Evolutionary conservation across 2,797 vertebrate genomes (phyloP).

Genomic region (Darevskia nairensis): DNA sequence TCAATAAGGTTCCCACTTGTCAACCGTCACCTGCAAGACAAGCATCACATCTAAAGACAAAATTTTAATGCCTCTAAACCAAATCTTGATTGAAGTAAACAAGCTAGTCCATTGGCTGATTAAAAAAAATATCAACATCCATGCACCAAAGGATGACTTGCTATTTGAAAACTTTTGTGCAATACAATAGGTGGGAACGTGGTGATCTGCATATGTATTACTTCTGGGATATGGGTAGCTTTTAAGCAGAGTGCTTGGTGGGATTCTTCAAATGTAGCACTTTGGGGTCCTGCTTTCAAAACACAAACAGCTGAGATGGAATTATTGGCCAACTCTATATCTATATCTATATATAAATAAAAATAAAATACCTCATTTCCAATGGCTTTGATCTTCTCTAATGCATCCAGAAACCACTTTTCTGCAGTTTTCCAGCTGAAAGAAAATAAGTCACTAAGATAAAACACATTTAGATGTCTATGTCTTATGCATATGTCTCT

Average conservation of each 20-base stretch:
- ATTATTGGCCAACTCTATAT: not conserved
- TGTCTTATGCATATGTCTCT: not conserved
- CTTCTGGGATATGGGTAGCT: not conserved
- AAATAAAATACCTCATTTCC: conserved; percentile 90
- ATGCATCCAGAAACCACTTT: conserved; percentile 95
- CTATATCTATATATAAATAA: not conserved
- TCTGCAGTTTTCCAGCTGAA: conserved; percentile 97
- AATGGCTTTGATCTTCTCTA: conserved; percentile 99
- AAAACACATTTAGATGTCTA: not conserved
- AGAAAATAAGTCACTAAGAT: not conserved
- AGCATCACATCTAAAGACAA: conserved; percentile 7
- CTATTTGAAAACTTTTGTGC: not conserved
- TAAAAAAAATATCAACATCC: not conserved
- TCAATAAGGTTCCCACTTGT: conserved; percentile 99
- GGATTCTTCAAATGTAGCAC: not conserved
- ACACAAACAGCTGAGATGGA: not conserved
- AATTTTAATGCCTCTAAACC: not conserved
- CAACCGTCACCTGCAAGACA: conserved; percentile 89
- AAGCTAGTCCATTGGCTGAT: not conserved
- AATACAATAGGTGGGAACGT: not conserved
- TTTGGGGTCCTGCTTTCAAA: not conserved
- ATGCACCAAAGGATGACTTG: not conserved
- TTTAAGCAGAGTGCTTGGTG: not conserved
- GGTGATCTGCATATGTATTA: not conserved
- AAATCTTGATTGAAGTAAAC: not conserved